Percentiles rank a stretch among this genome's conserved stretches.
Conservation (phyloP, 2,113 vertebrate species). For the Ahaetulla prasina region DNA sequence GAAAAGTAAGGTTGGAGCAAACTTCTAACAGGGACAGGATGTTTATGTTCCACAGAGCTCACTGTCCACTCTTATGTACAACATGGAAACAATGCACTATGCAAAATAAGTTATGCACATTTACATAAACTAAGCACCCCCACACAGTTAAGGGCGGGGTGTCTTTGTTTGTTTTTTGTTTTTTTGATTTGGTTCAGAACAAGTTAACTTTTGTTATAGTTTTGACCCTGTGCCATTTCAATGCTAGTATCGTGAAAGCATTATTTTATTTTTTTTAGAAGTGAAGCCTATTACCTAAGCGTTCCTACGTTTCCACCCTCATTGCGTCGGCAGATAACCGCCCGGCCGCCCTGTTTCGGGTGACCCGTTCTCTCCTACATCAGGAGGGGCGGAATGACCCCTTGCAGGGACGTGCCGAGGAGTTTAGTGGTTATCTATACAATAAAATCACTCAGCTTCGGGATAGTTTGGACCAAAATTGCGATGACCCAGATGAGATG, state of each 20-base stretch:
- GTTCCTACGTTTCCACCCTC: too few relatives aligned
- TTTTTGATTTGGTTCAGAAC: not conserved
- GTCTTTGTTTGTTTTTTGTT: not conserved
- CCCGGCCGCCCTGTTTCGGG: too few relatives aligned
- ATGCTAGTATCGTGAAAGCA: not conserved
- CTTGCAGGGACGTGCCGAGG: too few relatives aligned
- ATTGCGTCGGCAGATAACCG: too few relatives aligned
- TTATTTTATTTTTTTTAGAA: not conserved
- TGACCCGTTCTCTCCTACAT: too few relatives aligned
- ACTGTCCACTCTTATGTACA: not conserved
- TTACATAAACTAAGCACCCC: not conserved
- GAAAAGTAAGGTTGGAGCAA: not conserved
- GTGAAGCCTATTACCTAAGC: not conserved
- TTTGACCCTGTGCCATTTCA: not conserved
- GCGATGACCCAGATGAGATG: too few relatives aligned
- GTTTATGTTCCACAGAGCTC: not conserved
- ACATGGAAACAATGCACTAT: not conserved
- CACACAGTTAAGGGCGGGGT: not conserved
- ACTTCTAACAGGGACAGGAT: not conserved
- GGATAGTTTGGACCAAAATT: too few relatives aligned
- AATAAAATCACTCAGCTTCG: too few relatives aligned
- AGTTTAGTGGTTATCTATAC: too few relatives aligned
- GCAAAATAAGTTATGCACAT: not conserved
- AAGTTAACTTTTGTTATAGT: not conserved
- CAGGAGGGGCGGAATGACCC: too few relatives aligned